Evolutionary conservation across 1,140 invertebrate genomes (phyloP).

Genomic region (Drosophila tristis): DNA sequence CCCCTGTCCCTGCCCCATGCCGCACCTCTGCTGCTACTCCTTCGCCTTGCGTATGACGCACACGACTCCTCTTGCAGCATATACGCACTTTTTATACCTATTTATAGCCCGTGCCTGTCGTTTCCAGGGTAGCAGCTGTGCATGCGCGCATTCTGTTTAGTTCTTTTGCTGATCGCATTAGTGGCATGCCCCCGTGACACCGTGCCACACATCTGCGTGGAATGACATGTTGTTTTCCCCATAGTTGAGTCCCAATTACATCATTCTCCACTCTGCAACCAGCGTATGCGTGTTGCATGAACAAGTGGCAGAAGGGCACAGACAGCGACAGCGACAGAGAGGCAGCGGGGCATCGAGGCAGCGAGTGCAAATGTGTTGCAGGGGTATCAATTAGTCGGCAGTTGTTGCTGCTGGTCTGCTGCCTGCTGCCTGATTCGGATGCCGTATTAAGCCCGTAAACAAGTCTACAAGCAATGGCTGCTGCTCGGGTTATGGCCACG

Average conservation of each 20-base stretch:
- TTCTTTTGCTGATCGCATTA: neutral
- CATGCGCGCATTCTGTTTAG: neutral
- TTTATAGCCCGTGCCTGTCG: neutral
- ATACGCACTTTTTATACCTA: constrained; percentile 72
- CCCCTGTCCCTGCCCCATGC: constrained; percentile 17
- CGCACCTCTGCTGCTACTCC: constrained; percentile 15
- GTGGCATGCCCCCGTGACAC: too few relatives aligned
- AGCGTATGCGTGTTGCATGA: too few relatives aligned
- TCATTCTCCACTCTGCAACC: too few relatives aligned
- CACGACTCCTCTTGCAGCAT: constrained; percentile 32
- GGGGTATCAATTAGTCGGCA: constrained; percentile 17
- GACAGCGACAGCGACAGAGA: too few relatives aligned
- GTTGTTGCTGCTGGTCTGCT: constrained; percentile 1
- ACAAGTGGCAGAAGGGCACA: too few relatives aligned
- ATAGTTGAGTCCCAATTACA: too few relatives aligned
- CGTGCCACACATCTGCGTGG: too few relatives aligned
- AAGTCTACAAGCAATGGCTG: constrained; percentile 60
- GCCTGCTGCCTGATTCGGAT: neutral
- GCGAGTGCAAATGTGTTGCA: neutral
- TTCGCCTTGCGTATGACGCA: constrained; percentile 35
- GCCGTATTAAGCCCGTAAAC: constrained; percentile 77
- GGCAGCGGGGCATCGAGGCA: too few relatives aligned
- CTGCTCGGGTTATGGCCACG: constrained; percentile 19
- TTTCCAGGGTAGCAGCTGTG: too few relatives aligned
- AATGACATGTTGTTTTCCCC: too few relatives aligned